These are phyloP conservation scores for Anneissia japonica DNA, from an alignment of 35 echinoderm and acorn worm species.

Conservation along the genomic window DNA sequence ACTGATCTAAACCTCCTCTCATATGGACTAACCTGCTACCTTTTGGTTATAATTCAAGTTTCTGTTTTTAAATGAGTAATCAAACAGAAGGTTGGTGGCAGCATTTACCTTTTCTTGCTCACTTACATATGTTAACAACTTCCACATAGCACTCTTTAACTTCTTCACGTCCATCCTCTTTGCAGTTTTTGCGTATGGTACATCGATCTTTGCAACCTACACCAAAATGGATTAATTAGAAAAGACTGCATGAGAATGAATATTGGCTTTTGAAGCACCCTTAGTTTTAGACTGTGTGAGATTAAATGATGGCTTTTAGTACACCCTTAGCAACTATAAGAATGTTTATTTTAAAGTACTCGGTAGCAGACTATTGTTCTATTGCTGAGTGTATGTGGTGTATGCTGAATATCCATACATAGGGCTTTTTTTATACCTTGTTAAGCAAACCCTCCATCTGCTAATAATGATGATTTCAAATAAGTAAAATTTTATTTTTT, in stretches of 20 bases:
- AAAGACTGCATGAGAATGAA: not conserved
- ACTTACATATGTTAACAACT: slow-evolving; percentile 34
- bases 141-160: slow-evolving; percentile 85
- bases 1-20: not conserved
- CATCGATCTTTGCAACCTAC: slow-evolving; percentile 96
- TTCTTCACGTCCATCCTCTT: slow-evolving; percentile 93
- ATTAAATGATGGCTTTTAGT: too few relatives aligned
- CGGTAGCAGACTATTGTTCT: too few relatives aligned
- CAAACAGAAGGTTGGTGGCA: not conserved
- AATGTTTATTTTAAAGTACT: too few relatives aligned
- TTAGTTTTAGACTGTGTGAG: too few relatives aligned
- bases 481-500: too few relatives aligned
- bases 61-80: not conserved
- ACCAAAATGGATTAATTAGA: not conserved
- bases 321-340: too few relatives aligned
- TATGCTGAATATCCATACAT: too few relatives aligned
- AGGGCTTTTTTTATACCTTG: too few relatives aligned
- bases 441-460: too few relatives aligned
- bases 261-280: not conserved
- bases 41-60: not conserved
- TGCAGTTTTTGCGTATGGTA: slow-evolving; percentile 82
- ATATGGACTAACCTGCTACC: not conserved
- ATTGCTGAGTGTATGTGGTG: too few relatives aligned
- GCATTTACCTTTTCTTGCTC: slow-evolving; percentile 57
- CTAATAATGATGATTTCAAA: too few relatives aligned